Conservation (phyloP, 2,888 invertebrate species). For the Drosophila incognita region DNA sequence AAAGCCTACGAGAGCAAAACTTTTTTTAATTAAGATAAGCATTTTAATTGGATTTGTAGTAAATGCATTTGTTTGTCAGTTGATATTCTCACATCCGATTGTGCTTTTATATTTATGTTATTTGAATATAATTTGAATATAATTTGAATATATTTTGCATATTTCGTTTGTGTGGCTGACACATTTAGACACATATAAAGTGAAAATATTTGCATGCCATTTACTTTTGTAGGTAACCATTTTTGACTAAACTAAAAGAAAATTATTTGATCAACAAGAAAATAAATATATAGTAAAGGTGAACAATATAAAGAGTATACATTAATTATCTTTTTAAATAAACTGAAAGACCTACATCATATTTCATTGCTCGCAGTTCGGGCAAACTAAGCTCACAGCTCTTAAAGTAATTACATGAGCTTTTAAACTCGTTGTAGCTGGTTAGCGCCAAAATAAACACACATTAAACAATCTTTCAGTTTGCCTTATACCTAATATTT, state of each 20-base stretch:
- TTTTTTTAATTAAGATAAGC: not conserved
- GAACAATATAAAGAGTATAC: not conserved
- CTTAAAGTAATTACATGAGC: not conserved
- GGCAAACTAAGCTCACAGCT: not conserved
- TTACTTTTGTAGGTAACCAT: not conserved
- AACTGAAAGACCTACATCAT: not conserved
- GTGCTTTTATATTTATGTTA: not conserved
- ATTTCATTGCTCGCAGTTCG: not conserved
- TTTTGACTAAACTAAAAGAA: not conserved
- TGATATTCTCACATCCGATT: not conserved
- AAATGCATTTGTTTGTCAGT: not conserved
- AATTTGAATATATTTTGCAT: not conserved
- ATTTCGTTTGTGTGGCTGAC: not conserved
- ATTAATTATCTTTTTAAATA: not conserved
- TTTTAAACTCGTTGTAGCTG: slow-evolving; percentile 7
- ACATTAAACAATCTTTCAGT: slow-evolving; percentile 12
- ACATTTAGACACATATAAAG: not conserved
- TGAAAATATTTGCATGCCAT: not conserved
- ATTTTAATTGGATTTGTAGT: not conserved
- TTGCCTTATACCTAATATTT: slow-evolving; percentile 6
- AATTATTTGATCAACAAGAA: not conserved
- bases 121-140: not conserved
- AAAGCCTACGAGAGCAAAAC: not conserved
- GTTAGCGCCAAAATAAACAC: not conserved
- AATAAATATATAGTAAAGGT: not conserved